Conservation (phyloP, 2,113 vertebrate species). For the Tragelaphus scriptus region DNA sequence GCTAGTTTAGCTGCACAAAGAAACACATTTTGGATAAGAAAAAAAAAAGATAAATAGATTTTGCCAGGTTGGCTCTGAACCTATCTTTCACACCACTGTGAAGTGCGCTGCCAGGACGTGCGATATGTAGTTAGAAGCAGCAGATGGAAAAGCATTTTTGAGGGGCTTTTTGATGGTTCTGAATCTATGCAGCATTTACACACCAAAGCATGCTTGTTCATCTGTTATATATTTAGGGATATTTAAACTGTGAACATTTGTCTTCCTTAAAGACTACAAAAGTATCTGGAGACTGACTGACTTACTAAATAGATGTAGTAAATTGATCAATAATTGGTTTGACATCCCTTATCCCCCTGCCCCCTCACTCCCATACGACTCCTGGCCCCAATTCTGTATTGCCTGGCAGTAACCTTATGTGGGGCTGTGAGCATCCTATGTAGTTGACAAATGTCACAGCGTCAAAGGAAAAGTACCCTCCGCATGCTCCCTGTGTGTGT, state of each 20-base stretch:
- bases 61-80: constrained; percentile 77
- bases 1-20: constrained; percentile 74
- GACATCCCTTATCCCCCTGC: constrained; percentile 38
- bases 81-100: constrained; percentile 75
- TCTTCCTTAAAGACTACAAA: constrained; percentile 75
- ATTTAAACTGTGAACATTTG: constrained; percentile 78
- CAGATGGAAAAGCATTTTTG: constrained; percentile 76
- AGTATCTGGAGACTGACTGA: constrained; percentile 74
- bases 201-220: constrained; percentile 76
- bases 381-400: constrained; percentile 40
- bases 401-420: constrained; percentile 29
- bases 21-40: constrained; percentile 68
- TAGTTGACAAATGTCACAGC: constrained; percentile 22
- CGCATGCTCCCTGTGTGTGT: neutral
- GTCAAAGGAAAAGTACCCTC: constrained; percentile 39
- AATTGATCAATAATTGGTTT: constrained; percentile 71
- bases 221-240: constrained; percentile 76
- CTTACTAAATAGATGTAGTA: constrained; percentile 67
- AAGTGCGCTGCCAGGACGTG: constrained; percentile 70
- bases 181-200: constrained; percentile 77
- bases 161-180: constrained; percentile 78
- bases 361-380: constrained; percentile 17
- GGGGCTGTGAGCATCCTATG: neutral
- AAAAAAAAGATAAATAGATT: constrained; percentile 69
- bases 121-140: constrained; percentile 67